Percentiles rank a stretch among this genome's conserved stretches.
phyloP scores from a whole-genome alignment of 2,113 vertebrate species.

The Pardalotus punctatus region DNA sequence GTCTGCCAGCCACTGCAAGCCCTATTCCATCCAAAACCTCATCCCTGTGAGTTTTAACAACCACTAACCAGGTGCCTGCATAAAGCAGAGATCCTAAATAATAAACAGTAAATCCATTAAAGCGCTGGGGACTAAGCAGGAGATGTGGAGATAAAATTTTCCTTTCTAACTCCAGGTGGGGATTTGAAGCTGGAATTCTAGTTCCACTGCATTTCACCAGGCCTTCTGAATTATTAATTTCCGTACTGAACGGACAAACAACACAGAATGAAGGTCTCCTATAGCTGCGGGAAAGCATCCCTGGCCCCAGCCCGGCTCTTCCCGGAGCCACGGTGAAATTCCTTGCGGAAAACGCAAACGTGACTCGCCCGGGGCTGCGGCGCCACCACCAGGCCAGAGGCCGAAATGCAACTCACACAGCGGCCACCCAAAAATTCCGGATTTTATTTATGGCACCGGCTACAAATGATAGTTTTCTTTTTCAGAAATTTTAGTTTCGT shows the following conservation, averaged over 20 bases:
- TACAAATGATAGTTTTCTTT: background rate
- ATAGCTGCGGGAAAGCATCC: background rate
- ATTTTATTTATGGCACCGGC: fast-evolving
- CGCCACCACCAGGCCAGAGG: background rate
- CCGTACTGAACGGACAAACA: background rate
- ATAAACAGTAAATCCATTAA: background rate
- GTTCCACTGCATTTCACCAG: background rate
- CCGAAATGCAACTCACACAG: background rate
- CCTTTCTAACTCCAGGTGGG: background rate
- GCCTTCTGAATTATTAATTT: background rate
- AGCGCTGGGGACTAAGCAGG: background rate
- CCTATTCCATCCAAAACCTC: background rate
- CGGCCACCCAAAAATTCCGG: fast-evolving
- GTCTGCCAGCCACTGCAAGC: background rate
- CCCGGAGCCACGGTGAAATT: background rate
- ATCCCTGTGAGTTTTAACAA: background rate
- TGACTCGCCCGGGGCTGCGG: background rate
- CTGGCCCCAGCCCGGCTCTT: background rate
- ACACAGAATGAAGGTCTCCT: background rate
- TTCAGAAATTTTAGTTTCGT: background rate
- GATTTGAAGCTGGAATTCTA: background rate
- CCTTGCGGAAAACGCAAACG: fast-evolving
- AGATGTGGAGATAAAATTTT: background rate
- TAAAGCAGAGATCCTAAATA: background rate
- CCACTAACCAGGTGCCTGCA: background rate